These are phyloP conservation scores for Syngnathus typhle DNA, from an alignment of 2,113 vertebrate species.

Conservation along the genomic window DNA sequence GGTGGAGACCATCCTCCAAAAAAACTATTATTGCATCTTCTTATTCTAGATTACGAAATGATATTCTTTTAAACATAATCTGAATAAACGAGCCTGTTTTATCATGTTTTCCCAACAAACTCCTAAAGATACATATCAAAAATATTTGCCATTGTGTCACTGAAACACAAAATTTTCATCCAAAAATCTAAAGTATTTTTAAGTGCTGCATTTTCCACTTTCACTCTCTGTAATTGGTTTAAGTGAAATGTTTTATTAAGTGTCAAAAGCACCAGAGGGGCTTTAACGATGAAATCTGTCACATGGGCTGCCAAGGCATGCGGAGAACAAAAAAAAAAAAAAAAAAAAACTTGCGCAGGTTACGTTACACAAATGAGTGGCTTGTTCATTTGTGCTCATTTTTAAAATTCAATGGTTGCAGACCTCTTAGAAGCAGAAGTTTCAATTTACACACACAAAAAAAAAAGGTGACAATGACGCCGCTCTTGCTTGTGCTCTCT, in stretches of 20 bases:
- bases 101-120: not conserved
- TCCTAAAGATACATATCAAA: constrained; percentile 9
- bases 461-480: constrained; percentile 45
- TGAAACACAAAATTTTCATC: too few species aligned
- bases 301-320: constrained; percentile 23
- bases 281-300: constrained; percentile 28
- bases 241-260: constrained; percentile 60
- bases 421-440: constrained; percentile 1
- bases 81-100: too few species aligned
- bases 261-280: constrained; percentile 59
- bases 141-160: not conserved
- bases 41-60: too few species aligned
- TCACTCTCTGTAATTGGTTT: constrained; percentile 49
- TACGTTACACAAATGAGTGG: not conserved
- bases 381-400: not conserved
- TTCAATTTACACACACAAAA: constrained; percentile 4
- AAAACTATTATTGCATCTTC: too few species aligned
- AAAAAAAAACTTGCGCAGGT: constrained; percentile 27
- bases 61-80: too few species aligned
- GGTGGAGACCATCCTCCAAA: not conserved
- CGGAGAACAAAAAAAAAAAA: not conserved
- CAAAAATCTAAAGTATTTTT: too few species aligned
- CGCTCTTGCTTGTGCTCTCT: constrained; percentile 30
- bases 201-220: constrained; percentile 32
- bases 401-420: not conserved